phyloP scores from a whole-genome alignment of 1,140 invertebrate genomes.

The Bradysia coprophila region DNA sequence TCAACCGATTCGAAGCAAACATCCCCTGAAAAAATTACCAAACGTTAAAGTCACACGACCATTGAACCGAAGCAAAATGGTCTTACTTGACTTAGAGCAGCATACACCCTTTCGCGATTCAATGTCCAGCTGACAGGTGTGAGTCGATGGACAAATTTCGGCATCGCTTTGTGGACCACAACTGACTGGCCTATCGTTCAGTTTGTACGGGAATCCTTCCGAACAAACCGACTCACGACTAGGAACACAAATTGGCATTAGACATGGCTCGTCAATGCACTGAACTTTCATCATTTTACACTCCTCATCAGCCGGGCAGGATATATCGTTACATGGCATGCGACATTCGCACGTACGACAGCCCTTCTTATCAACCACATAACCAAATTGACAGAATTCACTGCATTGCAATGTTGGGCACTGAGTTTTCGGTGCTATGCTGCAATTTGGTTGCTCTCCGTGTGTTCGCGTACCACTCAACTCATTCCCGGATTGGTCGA shows the following conservation, averaged over 20 bases:
- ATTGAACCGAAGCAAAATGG: not conserved
- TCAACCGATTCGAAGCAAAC: conserved; percentile 63
- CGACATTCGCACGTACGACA: conserved; percentile 57
- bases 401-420: conserved; percentile 42
- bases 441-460: conserved; percentile 20
- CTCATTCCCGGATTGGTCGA: conserved; percentile 66
- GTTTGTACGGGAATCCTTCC: conserved; percentile 37
- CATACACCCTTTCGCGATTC: conserved; percentile 61
- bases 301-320: conserved; percentile 50
- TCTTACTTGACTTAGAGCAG: conserved; percentile 59
- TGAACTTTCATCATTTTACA: conserved; percentile 33
- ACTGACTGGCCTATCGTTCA: conserved; percentile 34
- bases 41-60: conserved; percentile 1
- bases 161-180: conserved; percentile 48
- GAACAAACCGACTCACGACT: conserved; percentile 55
- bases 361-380: conserved; percentile 41
- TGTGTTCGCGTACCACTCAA: conserved; percentile 35
- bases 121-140: conserved; percentile 65
- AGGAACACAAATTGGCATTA: conserved; percentile 59
- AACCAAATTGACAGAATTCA: conserved; percentile 44
- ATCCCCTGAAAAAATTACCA: conserved; percentile 32
- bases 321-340: conserved; percentile 56
- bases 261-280: conserved; percentile 36
- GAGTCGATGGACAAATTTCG: conserved; percentile 57
- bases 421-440: conserved; percentile 24